These are phyloP conservation scores for Acleris literana DNA, from an alignment of 2,888 invertebrate species.

Conservation along the genomic window DNA sequence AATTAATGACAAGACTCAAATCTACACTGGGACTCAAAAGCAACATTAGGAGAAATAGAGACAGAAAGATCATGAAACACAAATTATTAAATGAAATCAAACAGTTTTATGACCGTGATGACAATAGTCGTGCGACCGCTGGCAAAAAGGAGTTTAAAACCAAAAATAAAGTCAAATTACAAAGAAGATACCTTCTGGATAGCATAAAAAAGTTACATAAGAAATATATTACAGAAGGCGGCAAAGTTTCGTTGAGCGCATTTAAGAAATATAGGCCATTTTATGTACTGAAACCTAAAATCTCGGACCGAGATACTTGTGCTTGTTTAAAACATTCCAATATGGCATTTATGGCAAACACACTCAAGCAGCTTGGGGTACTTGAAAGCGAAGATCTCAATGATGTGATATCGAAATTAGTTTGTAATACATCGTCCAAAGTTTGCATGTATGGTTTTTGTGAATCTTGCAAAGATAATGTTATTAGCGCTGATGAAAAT, in stretches of 20 bases:
- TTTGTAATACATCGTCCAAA: not conserved
- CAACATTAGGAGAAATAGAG: conserved; percentile 1
- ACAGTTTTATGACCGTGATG: conserved; percentile 37
- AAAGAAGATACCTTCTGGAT: conserved; percentile 10
- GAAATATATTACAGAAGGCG: conserved; percentile 40
- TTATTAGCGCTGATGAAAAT: conserved; percentile 5
- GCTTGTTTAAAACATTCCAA: conserved; percentile 41
- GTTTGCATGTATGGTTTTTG: not conserved
- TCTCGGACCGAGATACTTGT: conserved; percentile 39
- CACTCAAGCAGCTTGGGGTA: not conserved
- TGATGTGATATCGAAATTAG: not conserved
- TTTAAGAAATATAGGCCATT: conserved; percentile 42
- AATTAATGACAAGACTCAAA: conserved; percentile 6
- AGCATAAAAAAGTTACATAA: conserved; percentile 38
- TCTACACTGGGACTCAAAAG: conserved; percentile 10
- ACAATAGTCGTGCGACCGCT: conserved; percentile 37
- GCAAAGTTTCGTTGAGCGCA: conserved; percentile 38
- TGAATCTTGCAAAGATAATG: not conserved
- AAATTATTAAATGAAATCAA: conserved; percentile 22
- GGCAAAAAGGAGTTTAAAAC: conserved; percentile 42
- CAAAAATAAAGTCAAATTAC: conserved; percentile 40
- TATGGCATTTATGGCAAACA: conserved; percentile 1
- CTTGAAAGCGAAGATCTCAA: conserved; percentile 3
- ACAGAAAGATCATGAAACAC: not conserved
- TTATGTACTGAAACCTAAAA: conserved; percentile 40